Conservation (phyloP, 1,140 invertebrate genomes). For the Mizuhopecten yessoensis region DNA sequence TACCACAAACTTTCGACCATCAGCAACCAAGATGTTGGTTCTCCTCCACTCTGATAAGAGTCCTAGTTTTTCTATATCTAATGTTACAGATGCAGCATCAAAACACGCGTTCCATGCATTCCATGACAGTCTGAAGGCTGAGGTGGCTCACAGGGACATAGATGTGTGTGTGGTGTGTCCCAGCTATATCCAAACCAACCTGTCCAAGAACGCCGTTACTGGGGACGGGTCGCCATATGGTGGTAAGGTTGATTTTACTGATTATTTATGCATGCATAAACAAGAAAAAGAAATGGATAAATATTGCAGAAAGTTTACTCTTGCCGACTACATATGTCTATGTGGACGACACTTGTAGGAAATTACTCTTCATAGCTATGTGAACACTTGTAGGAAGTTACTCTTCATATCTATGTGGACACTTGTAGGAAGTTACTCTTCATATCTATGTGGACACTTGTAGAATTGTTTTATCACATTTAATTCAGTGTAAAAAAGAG, state of each 20-base stretch:
- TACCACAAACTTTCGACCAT: too few relatives aligned
- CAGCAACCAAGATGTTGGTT: too few relatives aligned
- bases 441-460: too few relatives aligned
- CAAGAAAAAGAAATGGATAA: too few relatives aligned
- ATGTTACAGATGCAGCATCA: slow-evolving; percentile 91
- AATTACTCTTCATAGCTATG: too few relatives aligned
- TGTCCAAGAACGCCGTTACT: slow-evolving; percentile 95
- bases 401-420: neutral
- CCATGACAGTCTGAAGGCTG: slow-evolving; percentile 82
- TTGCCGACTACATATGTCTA: too few relatives aligned
- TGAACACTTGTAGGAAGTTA: neutral
- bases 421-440: too few relatives aligned
- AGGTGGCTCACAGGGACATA: slow-evolving; percentile 89
- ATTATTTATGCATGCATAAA: neutral
- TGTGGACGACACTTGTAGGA: too few relatives aligned
- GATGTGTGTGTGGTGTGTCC: slow-evolving; percentile 93
- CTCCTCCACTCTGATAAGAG: too few relatives aligned
- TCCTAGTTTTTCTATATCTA: neutral
- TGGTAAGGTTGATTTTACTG: slow-evolving; percentile 84
- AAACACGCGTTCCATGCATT: slow-evolving; percentile 93
- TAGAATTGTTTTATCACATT: too few relatives aligned
- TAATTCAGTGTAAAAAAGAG: too few relatives aligned
- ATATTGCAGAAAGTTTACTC: too few relatives aligned
- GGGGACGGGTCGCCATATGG: slow-evolving; percentile 90
- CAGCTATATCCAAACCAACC: slow-evolving; percentile 93